Percentiles rank a stretch among this genome's conserved stretches.
phyloP scores from a whole-genome alignment of 2,888 invertebrate genomes.

The Eupeodes latifasciatus region DNA sequence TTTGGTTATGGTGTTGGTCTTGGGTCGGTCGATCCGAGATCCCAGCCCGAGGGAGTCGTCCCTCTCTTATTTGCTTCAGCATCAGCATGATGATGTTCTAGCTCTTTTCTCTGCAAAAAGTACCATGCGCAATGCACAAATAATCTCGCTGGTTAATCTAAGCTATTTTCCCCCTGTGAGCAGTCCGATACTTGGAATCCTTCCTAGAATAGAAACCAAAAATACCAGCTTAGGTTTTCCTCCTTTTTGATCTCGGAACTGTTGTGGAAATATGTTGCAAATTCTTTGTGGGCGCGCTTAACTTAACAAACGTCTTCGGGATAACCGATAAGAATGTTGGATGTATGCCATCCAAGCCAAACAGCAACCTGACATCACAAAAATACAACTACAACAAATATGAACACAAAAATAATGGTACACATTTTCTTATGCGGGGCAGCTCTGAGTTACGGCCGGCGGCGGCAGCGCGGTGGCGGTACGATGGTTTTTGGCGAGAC shows the following conservation, averaged over 20 bases:
- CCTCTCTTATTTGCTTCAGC: slow-evolving; percentile 49
- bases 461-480: no score
- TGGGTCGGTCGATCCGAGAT: not conserved
- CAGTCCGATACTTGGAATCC: slow-evolving; percentile 51
- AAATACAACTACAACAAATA: slow-evolving; percentile 3
- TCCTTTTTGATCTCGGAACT: slow-evolving; percentile 19
- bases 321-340: slow-evolving; percentile 74
- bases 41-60: slow-evolving; percentile 33
- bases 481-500: not conserved
- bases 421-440: not conserved
- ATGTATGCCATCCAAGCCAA: slow-evolving; percentile 12
- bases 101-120: slow-evolving; percentile 59
- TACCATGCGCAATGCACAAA: slow-evolving; percentile 4
- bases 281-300: slow-evolving; percentile 76
- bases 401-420: not conserved
- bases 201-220: slow-evolving; percentile 41
- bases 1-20: slow-evolving; percentile 6
- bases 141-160: slow-evolving; percentile 70
- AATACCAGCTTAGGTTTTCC: slow-evolving; percentile 37
- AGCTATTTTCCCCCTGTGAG: slow-evolving; percentile 64
- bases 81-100: slow-evolving; percentile 47
- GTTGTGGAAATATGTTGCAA: slow-evolving; percentile 64
- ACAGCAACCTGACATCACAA: slow-evolving; percentile 66
- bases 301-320: slow-evolving; percentile 75
- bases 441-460: no score